These are phyloP conservation scores for Pionites leucogaster DNA, from an alignment of 2,113 vertebrate genomes.

Conservation along the genomic window DNA sequence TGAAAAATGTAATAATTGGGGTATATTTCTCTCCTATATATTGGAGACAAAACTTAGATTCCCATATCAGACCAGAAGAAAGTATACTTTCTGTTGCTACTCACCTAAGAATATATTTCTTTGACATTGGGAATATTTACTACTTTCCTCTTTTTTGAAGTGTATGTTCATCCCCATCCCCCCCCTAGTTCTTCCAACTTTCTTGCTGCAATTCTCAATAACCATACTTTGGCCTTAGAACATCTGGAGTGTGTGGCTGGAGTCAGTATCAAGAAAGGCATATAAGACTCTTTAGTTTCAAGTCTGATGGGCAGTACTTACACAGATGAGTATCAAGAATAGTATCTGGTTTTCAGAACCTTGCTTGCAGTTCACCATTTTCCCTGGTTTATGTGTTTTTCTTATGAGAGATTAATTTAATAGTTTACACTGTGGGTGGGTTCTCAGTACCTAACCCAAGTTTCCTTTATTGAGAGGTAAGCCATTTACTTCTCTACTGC, in stretches of 20 bases:
- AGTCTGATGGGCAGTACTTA: not conserved
- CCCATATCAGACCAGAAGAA: not conserved
- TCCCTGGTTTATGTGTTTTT: not conserved
- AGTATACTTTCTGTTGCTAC: not conserved
- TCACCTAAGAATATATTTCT: not conserved
- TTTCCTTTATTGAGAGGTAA: not conserved
- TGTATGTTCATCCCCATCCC: not conserved
- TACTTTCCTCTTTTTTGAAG: not conserved
- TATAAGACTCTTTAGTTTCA: not conserved
- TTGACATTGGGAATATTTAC: not conserved
- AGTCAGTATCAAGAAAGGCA: not conserved
- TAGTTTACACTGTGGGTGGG: not conserved
- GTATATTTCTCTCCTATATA: not conserved
- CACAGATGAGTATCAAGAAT: not conserved
- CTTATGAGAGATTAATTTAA: not conserved
- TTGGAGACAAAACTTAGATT: not conserved
- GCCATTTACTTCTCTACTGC: not conserved
- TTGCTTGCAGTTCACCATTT: not conserved
- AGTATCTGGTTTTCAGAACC: not conserved
- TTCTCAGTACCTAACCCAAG: not conserved
- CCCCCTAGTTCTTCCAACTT: not conserved
- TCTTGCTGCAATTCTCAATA: not conserved
- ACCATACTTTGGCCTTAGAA: fast-evolving
- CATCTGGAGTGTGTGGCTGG: not conserved
- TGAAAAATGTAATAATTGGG: not conserved